Base-by-base conservation (phyloP, 2,888 invertebrate genomes). In the Drosophila barbarae region DNA sequence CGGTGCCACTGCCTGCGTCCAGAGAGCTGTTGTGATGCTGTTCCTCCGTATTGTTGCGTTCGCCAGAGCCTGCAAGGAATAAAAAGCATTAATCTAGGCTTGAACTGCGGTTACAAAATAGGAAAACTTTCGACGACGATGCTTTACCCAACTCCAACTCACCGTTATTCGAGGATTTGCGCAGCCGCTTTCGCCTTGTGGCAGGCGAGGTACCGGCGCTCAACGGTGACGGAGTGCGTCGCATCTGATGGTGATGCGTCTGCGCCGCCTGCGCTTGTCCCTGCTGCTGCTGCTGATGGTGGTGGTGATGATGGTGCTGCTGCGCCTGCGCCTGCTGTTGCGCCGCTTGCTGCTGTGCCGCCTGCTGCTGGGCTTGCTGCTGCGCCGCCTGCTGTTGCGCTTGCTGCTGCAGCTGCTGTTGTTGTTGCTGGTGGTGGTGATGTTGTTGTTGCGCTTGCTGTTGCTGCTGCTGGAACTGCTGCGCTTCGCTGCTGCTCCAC, bases 141-240 rank as follows among this genome's bases (percentile, higher is more conserved):
- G 55, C 73, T 68, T 76, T 81, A 81, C 81, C 81, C 77, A 81
- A 52, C 21, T 85, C 78, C 38, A 70, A 74, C 75, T 73, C 74
- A 70, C 93, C 93, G 58, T 92, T 89, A 75, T 89, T 93, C 9
- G 93, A 93, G 21, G 92, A 91, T 88, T 93, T 93, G 74, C 93
- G 89, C 84, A 93, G 89, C 67, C 93, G 85, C 90, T 89, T 69
- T 91, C 91, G 84, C 90, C 91, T 49, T 12, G 95, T 93, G 4
- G 95, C 93, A 18, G 93, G 92, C 28, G 93, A 93, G 28, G 92
- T 90, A n/a, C 93, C 93, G 90, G 92, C 71, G 90, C 90, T 85
- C 88, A 91, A 46, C 69, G 91, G 90, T 82, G 92, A 77, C 85
- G 90, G 89, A 50, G 89, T 87, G 55, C 89, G 90, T 88, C 90